Conservation (phyloP, 2,888 invertebrate species). For the Lycophotia porphyrea region DNA sequence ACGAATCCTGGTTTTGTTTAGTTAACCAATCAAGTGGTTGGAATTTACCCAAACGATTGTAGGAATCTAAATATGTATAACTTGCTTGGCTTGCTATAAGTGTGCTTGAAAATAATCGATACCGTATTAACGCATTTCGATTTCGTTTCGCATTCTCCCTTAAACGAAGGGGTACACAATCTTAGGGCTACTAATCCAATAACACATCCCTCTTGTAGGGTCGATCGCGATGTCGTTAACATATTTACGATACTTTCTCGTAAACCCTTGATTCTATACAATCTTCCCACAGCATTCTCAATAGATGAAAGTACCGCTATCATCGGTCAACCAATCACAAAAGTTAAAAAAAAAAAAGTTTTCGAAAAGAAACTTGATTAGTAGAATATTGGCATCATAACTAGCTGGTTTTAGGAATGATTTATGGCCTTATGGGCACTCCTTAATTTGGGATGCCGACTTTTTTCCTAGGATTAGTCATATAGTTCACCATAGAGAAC, state of each 20-base stretch:
- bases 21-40: slow-evolving; percentile 40
- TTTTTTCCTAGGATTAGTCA: slow-evolving; percentile 20
- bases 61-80: slow-evolving; percentile 13
- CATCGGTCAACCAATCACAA: slow-evolving; percentile 21
- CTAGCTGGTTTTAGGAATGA: slow-evolving; percentile 3
- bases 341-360: slow-evolving; percentile 7
- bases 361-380: slow-evolving; percentile 26
- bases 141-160: slow-evolving; percentile 67
- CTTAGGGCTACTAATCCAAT: slow-evolving; percentile 84
- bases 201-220: slow-evolving; percentile 74
- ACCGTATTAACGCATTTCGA: slow-evolving; percentile 32
- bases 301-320: slow-evolving; percentile 35
- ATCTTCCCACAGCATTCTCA: slow-evolving; percentile 27
- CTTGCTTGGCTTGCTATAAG: slow-evolving; percentile 33
- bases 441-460: neutral
- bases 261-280: slow-evolving; percentile 28
- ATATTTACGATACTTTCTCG: slow-evolving; percentile 36
- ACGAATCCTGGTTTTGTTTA: slow-evolving; percentile 28
- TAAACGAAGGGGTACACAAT: slow-evolving; percentile 67
- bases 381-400: neutral
- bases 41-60: slow-evolving; percentile 28
- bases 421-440: slow-evolving; percentile 10
- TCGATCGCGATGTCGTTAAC: slow-evolving; percentile 36
- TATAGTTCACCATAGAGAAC: slow-evolving; percentile 5
- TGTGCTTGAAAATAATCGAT: slow-evolving; percentile 53